These are phyloP conservation scores for Thera britannica DNA, from an alignment of 2,888 invertebrate species.

Conservation along the genomic window DNA sequence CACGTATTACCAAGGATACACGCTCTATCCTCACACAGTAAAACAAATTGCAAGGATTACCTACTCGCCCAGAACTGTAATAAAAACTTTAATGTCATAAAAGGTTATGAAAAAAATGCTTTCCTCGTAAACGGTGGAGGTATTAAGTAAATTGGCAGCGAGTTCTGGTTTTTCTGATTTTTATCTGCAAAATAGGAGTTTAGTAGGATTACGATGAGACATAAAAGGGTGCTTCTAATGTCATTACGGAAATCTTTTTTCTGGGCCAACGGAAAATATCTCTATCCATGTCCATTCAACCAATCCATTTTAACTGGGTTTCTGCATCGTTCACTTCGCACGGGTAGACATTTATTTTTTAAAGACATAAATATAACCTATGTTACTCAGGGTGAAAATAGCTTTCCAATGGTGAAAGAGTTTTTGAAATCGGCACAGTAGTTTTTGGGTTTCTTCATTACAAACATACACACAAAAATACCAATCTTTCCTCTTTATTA, in stretches of 20 bases:
- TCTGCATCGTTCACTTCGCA: too few species aligned
- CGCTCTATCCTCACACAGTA: conserved; percentile 65
- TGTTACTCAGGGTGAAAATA: too few species aligned
- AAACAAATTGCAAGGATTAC: conserved; percentile 77
- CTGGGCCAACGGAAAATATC: not conserved
- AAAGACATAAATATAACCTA: too few species aligned
- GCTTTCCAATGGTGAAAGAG: too few species aligned
- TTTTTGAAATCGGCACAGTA: too few species aligned
- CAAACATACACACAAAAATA: too few species aligned
- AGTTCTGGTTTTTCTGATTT: conserved; percentile 39
- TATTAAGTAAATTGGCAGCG: conserved; percentile 34
- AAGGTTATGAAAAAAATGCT: conserved; percentile 48
- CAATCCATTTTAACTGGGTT: too few species aligned
- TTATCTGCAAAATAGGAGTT: conserved; percentile 25
- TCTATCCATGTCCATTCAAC: too few species aligned
- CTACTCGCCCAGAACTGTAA: conserved; percentile 54
- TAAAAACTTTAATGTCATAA: conserved; percentile 62
- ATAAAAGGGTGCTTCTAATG: conserved; percentile 13
- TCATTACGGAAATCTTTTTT: not conserved
- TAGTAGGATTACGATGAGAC: conserved; percentile 23
- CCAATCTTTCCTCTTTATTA: too few species aligned
- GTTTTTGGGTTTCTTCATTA: too few species aligned
- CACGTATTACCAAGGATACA: conserved; percentile 70
- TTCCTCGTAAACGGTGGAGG: conserved; percentile 46
- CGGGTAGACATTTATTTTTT: too few species aligned